Evolutionary conservation across 2,113 vertebrate species (phyloP).

Genomic region (Indri indri): DNA sequence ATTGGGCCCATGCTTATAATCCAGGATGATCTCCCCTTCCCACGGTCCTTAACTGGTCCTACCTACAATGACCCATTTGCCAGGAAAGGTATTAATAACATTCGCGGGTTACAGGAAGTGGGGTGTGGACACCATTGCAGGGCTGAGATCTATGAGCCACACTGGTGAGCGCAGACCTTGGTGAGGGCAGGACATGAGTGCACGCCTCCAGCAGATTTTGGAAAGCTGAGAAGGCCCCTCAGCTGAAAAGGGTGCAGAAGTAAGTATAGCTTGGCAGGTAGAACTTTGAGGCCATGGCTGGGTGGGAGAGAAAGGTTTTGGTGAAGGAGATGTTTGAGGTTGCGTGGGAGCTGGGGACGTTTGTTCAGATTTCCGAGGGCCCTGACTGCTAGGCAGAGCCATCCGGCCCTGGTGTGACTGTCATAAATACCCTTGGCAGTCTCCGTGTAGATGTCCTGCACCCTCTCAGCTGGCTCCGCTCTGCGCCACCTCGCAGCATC

Average conservation of each 20-base stretch:
- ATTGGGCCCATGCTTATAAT: background rate
- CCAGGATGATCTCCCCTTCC: background rate
- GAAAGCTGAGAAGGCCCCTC: background rate
- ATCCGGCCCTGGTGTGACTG: background rate
- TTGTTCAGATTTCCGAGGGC: background rate
- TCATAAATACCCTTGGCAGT: background rate
- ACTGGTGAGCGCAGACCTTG: background rate
- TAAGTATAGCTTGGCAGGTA: too few relatives aligned
- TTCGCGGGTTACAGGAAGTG: background rate
- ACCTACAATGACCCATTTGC: background rate
- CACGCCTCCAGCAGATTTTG: background rate
- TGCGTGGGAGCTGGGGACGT: rapidly evolving
- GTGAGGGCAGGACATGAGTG: background rate
- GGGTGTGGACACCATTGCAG: background rate
- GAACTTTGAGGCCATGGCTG: rapidly evolving
- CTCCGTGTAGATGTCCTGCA: background rate
- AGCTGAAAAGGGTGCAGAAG: background rate
- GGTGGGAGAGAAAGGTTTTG: background rate
- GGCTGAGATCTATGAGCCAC: background rate
- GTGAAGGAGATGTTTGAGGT: background rate
- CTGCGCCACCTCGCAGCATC: background rate
- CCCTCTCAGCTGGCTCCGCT: background rate
- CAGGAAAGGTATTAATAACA: background rate
- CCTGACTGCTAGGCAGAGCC: background rate
- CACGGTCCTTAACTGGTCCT: background rate